Evolutionary conservation across 2,888 invertebrate genomes (phyloP).

Genomic region (Cephus pulcher): DNA sequence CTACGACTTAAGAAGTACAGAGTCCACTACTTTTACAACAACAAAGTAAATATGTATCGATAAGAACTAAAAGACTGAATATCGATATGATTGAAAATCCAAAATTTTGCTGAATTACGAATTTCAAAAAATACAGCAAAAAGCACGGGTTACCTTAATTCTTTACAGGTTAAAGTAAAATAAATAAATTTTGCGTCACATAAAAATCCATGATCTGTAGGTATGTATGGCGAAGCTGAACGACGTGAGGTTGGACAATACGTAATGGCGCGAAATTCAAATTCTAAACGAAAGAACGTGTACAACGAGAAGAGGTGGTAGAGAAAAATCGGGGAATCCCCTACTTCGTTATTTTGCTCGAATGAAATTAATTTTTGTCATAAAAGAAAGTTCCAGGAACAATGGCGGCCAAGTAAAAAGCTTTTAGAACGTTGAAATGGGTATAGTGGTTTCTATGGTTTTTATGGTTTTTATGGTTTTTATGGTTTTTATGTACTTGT

Average conservation of each 20-base stretch:
- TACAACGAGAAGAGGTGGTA: neutral
- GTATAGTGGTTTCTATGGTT: neutral
- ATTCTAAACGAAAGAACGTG: neutral
- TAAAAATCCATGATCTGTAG: too few relatives aligned
- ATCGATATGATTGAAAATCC: too few relatives aligned
- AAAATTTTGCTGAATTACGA: neutral
- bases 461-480: neutral
- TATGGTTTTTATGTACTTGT: neutral
- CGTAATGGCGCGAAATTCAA: neutral
- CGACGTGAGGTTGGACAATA: neutral
- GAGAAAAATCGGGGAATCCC: neutral
- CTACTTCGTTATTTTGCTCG: too few relatives aligned
- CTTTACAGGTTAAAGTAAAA: neutral
- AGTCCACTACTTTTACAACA: neutral
- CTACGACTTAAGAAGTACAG: too few relatives aligned
- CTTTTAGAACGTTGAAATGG: neutral
- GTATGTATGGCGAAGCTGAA: neutral
- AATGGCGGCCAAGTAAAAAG: neutral
- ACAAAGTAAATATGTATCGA: neutral
- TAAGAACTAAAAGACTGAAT: too few relatives aligned
- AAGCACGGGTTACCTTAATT: neutral
- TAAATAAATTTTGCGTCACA: too few relatives aligned
- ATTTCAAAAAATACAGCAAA: neutral
- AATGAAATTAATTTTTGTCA: neutral
- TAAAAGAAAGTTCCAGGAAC: neutral